phyloP scores from a whole-genome alignment of 1,140 invertebrate genomes.

The Drosophila sp. region DNA sequence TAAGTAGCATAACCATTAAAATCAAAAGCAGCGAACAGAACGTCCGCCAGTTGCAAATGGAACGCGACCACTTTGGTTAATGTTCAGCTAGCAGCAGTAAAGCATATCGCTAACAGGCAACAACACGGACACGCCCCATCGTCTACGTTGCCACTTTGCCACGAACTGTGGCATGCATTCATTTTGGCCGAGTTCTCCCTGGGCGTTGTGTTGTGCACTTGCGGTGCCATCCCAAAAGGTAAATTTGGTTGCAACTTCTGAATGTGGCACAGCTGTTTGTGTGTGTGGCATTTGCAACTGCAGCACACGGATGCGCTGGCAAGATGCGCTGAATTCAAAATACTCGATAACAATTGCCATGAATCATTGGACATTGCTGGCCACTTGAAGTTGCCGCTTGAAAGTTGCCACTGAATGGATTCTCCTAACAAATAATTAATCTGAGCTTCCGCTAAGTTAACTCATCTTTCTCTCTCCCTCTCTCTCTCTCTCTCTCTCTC shows the following conservation, averaged over 20 bases:
- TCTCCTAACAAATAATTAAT: not conserved
- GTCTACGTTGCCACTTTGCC: constrained; percentile 11
- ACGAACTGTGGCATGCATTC: constrained; percentile 37
- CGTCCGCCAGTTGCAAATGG: constrained; percentile 65
- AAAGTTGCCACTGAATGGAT: not conserved
- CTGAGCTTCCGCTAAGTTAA: not conserved
- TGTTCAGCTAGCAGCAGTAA: constrained; percentile 59
- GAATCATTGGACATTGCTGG: constrained; percentile 12
- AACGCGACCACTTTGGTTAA: constrained; percentile 80
- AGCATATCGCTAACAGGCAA: constrained; percentile 47
- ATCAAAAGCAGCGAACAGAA: constrained; percentile 64
- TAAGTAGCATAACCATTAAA: constrained; percentile 81
- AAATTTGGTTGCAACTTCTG: constrained; percentile 17
- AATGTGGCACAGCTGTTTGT: not conserved
- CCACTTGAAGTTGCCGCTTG: constrained; percentile 2
- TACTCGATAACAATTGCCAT: constrained; percentile 5
- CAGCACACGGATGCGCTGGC: not conserved
- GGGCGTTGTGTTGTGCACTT: constrained; percentile 5
- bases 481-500: not conserved
- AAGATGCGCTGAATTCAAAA: constrained; percentile 9
- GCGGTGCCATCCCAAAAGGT: constrained; percentile 1
- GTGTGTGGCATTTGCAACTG: constrained; percentile 4
- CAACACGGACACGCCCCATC: constrained; percentile 22
- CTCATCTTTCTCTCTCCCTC: not conserved
- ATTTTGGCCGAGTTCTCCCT: constrained; percentile 11